Base-by-base conservation (phyloP, 2,888 invertebrate genomes). In the Phytoseiulus persimilis region DNA sequence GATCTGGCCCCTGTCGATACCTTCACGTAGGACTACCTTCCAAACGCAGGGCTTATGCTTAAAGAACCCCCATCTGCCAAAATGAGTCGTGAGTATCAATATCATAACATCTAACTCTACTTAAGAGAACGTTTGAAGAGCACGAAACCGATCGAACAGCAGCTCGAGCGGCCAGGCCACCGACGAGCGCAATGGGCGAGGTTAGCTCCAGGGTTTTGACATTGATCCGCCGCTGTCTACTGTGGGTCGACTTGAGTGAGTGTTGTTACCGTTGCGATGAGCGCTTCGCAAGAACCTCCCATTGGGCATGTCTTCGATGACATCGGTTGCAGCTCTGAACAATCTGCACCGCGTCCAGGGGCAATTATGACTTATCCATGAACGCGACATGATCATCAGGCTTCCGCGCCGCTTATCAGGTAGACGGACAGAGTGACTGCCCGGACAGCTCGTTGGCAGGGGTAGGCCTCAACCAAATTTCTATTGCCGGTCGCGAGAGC, bases 1-100 rank as follows among this genome's bases (percentile, higher is more conserved):
- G 65, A 65, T 65, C 18, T 23, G 65, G 65, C 23, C 5, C 28
- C 18, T 23, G 14, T 14, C 18, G 1, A 65, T 65, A 65, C 65
- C 65, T 65, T 65, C 65, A 65, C 65, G 65, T 65, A 65, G 65
- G 65, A 65, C 65, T 28, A 14, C 14, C 18, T 28, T 65, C 65
- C 65, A 23, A 65, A 65, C 65, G 65, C 65, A 65, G 65, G 32
- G 33, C 87, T 45, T 87, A 87, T 87, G 87, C 87, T 87, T 87
- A 87, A 45, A 6, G 87, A 31, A 87, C 87, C 87, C 87, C 87
- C 87, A 33, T 87, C 83, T 33, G 32, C 87, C 87, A 87, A 45
- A 45, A 87, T 87, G 87, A 87, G 45, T 87, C 65, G 65, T 65
- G 18, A 65, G 65, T 65, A 65, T 65, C 18, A 2, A 28, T 14